Evolutionary conservation across 2,888 invertebrate species (phyloP).

Genomic region (Periphyllus acericola): DNA sequence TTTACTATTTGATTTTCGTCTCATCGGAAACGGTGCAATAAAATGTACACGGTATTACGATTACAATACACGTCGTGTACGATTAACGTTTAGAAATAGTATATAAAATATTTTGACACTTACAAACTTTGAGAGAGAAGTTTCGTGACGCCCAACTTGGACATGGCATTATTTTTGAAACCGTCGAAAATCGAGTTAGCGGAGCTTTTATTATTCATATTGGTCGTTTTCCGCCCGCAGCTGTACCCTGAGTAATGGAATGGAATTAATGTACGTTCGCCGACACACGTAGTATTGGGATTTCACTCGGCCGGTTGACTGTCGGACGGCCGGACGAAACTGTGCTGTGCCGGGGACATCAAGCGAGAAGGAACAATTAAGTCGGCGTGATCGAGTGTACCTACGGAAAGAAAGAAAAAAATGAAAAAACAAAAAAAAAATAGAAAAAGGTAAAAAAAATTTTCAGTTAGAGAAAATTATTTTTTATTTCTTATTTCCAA

Average conservation of each 20-base stretch:
- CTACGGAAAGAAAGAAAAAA: not conserved
- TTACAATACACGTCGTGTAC: not conserved
- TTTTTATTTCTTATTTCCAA: too few relatives aligned
- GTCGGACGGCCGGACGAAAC: not conserved
- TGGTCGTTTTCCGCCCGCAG: constrained; percentile 7
- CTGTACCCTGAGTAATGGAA: too few relatives aligned
- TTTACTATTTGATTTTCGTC: not conserved
- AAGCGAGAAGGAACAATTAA: not conserved
- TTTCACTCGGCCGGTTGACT: not conserved
- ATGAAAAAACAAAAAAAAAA: not conserved
- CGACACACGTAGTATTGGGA: too few relatives aligned
- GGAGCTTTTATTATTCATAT: constrained; percentile 66
- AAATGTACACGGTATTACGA: not conserved
- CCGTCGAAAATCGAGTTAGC: constrained; percentile 77
- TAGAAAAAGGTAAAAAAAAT: not conserved
- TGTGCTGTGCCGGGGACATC: not conserved
- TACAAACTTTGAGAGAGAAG: constrained; percentile 83
- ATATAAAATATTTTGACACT: constrained; percentile 27
- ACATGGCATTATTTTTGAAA: constrained; percentile 79
- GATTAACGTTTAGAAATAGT: constrained; percentile 13
- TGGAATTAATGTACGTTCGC: too few relatives aligned
- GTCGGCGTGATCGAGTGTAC: not conserved
- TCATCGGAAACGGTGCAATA: not conserved
- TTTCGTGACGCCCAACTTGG: constrained; percentile 78
- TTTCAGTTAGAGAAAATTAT: not conserved